Conservation (phyloP, 2,888 invertebrate species). For the Tachina grossa region DNA sequence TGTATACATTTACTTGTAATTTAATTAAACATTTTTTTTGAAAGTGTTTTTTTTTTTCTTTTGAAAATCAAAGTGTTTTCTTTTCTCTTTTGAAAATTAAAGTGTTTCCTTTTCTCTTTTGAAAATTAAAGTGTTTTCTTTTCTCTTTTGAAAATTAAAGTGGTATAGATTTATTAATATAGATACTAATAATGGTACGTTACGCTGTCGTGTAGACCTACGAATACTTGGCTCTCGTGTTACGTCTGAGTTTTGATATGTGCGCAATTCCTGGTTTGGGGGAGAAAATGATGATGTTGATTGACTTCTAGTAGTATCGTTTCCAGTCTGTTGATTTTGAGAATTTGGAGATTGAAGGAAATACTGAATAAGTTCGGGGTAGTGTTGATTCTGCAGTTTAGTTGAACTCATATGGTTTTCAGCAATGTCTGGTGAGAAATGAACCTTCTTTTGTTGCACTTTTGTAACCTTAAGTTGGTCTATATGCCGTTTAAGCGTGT, state of each 20-base stretch:
- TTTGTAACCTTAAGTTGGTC: slow-evolving; percentile 31
- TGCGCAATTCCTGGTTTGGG: neutral
- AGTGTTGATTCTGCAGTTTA: neutral
- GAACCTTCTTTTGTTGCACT: slow-evolving; percentile 21
- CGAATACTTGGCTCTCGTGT: slow-evolving; percentile 13
- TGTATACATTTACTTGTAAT: too few species aligned
- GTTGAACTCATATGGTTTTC: neutral
- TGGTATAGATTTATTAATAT: too few species aligned
- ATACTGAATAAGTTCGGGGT: neutral
- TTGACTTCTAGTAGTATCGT: neutral
- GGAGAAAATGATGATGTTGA: neutral
- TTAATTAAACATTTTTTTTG: too few species aligned
- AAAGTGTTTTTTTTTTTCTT: too few species aligned
- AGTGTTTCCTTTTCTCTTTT: too few species aligned
- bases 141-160: too few species aligned
- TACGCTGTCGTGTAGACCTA: slow-evolving; percentile 9
- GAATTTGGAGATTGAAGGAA: neutral
- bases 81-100: too few species aligned
- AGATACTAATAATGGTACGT: neutral
- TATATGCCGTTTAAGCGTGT: slow-evolving; percentile 50
- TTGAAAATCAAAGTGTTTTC: too few species aligned
- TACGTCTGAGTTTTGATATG: neutral
- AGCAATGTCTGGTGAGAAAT: slow-evolving; percentile 19
- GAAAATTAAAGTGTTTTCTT: too few species aligned
- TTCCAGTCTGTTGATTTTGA: slow-evolving; percentile 9